Percentiles rank a stretch among this genome's conserved stretches.
These are phyloP conservation scores for Thumatha senex DNA, from an alignment of 2,888 invertebrate genomes.

Conservation along the genomic window DNA sequence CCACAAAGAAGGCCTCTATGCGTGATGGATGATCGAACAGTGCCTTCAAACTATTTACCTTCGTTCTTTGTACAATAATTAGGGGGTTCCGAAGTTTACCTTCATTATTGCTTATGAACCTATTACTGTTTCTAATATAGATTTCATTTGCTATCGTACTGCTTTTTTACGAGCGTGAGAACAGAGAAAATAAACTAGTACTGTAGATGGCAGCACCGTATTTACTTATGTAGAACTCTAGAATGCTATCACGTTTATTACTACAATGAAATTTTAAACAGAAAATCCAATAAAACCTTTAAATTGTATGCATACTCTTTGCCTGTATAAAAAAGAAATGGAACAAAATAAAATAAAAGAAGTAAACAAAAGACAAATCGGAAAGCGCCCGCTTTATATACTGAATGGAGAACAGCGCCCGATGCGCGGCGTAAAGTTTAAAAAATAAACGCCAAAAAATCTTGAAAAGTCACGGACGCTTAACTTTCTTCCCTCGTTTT, in stretches of 20 bases:
- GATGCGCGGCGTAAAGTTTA: conserved; percentile 67
- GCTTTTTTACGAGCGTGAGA: conserved; percentile 52
- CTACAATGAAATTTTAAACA: conserved; percentile 17
- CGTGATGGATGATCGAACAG: conserved; percentile 81
- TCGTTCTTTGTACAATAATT: conserved; percentile 70
- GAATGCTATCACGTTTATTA: neutral
- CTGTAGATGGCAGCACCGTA: too few relatives aligned
- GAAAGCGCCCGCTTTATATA: conserved; percentile 71
- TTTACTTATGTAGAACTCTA: too few relatives aligned
- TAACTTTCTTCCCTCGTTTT: conserved; percentile 83
- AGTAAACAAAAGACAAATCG: conserved; percentile 71
- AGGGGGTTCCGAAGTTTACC: conserved; percentile 79
- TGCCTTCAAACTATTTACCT: conserved; percentile 78
- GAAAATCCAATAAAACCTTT: conserved; percentile 17
- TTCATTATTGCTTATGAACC: conserved; percentile 75
- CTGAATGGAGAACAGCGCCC: conserved; percentile 56
- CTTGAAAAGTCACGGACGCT: conserved; percentile 84
- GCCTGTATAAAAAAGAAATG: conserved; percentile 52
- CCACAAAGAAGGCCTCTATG: conserved; percentile 79
- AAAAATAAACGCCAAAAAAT: conserved; percentile 82
- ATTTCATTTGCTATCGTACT: conserved; percentile 63
- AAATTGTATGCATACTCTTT: conserved; percentile 21
- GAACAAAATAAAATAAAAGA: conserved; percentile 52
- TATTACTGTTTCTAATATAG: conserved; percentile 77
- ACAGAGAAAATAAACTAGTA: conserved; percentile 1